Evolutionary conservation across 2,113 vertebrate species (phyloP).

Genomic region (Cyprinodon brontotheroides): DNA sequence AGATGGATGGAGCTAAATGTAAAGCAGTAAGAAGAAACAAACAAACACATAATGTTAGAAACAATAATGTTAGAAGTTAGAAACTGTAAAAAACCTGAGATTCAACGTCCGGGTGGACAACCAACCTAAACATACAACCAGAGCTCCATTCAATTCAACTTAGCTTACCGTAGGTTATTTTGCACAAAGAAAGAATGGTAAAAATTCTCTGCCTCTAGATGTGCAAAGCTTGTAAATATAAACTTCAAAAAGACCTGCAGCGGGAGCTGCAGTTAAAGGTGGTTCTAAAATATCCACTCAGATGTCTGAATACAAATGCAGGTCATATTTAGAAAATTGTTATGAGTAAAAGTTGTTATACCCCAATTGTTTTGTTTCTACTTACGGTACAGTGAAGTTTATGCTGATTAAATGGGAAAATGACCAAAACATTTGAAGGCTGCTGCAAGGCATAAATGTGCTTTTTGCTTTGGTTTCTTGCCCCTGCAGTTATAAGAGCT

Average conservation of each 20-base stretch:
- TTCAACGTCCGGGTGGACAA: too few relatives aligned
- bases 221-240: neutral
- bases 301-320: too few relatives aligned
- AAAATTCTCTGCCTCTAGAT: neutral
- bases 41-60: too few relatives aligned
- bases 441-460: neutral
- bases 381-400: slow-evolving; percentile 12
- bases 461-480: neutral
- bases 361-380: too few relatives aligned
- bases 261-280: neutral
- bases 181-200: too few relatives aligned
- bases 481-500: neutral
- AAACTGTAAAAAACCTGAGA: neutral
- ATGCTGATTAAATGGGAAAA: slow-evolving; percentile 1
- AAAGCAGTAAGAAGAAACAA: neutral
- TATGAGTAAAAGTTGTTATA: too few relatives aligned
- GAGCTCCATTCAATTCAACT: too few relatives aligned
- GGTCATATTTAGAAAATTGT: too few relatives aligned
- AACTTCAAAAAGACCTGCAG: neutral
- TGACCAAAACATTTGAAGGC: neutral
- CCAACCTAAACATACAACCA: too few relatives aligned
- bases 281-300: too few relatives aligned
- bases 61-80: neutral
- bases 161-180: too few relatives aligned
- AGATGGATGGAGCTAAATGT: neutral